phyloP scores from a whole-genome alignment of 2,888 invertebrate genomes.

The Timema podura region DNA sequence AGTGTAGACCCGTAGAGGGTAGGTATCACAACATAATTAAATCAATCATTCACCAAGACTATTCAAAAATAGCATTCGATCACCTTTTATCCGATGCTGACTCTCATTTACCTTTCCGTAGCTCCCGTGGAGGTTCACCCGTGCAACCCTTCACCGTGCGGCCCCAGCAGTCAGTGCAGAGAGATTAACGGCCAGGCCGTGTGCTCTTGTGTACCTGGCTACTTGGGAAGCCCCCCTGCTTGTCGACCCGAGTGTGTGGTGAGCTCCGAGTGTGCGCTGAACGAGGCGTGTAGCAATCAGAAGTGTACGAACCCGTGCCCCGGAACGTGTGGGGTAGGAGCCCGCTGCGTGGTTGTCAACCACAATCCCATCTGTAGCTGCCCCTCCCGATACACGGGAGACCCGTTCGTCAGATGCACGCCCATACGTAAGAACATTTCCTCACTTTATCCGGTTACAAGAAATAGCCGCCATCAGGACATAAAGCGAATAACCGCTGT shows the following conservation, averaged over 20 bases:
- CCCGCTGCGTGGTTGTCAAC: slow-evolving; percentile 41
- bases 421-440: slow-evolving; percentile 49
- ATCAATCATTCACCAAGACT: too few relatives aligned
- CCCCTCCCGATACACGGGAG: slow-evolving; percentile 62
- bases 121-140: slow-evolving; percentile 54
- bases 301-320: slow-evolving; percentile 41
- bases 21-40: too few relatives aligned
- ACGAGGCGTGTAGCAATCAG: slow-evolving; percentile 39
- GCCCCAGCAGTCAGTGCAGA: slow-evolving; percentile 75
- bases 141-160: slow-evolving; percentile 66
- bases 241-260: slow-evolving; percentile 37
- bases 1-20: slow-evolving; percentile 52
- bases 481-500: too few relatives aligned
- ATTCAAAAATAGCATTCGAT: too few relatives aligned
- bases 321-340: slow-evolving; percentile 37
- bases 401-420: slow-evolving; percentile 68
- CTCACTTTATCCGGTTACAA: too few relatives aligned
- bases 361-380: slow-evolving; percentile 79
- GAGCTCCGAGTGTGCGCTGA: slow-evolving; percentile 38
- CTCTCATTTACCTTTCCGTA: slow-evolving; percentile 30
- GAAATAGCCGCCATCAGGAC: too few relatives aligned
- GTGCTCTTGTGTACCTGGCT: slow-evolving; percentile 65
- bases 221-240: slow-evolving; percentile 58
- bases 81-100: too few relatives aligned
- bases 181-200: slow-evolving; percentile 65